These are phyloP conservation scores for Pocillopora verrucosa DNA, from an alignment of 64 coral and sea anemone genomes.

Conservation along the genomic window DNA sequence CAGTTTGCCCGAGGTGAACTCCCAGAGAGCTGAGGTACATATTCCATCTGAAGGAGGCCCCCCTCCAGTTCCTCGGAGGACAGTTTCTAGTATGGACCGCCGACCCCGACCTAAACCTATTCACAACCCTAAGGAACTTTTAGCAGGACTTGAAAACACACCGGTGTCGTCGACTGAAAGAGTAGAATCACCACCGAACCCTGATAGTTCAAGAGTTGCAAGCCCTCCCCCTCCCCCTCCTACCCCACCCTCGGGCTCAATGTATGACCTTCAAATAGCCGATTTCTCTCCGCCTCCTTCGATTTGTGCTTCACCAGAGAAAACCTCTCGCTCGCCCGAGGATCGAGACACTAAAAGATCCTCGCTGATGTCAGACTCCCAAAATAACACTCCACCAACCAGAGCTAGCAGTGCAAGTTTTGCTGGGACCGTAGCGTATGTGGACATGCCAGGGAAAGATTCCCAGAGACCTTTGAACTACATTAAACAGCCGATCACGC, in stretches of 20 bases:
- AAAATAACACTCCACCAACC: not conserved
- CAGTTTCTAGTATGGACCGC: constrained; percentile 7
- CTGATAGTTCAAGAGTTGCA: not conserved
- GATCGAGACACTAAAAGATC: constrained; percentile 6
- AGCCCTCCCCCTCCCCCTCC: constrained; percentile 59
- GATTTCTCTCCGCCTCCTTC: constrained; percentile 60
- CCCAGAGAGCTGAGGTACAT: constrained; percentile 38
- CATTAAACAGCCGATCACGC: not conserved
- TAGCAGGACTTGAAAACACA: constrained; percentile 46
- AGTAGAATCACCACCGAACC: constrained; percentile 16
- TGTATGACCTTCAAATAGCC: constrained; percentile 45
- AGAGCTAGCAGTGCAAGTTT: not conserved
- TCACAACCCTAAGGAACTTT: not conserved
- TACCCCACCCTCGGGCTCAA: constrained; percentile 29
- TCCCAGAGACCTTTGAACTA: not conserved
- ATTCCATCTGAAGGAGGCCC: constrained; percentile 23
- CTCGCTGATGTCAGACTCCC: not conserved
- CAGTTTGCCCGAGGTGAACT: constrained; percentile 46
- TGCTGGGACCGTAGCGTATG: not conserved
- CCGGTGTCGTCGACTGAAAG: not conserved
- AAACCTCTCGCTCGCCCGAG: not conserved
- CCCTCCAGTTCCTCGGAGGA: constrained; percentile 23
- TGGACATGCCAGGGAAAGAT: not conserved
- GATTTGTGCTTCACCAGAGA: constrained; percentile 31
- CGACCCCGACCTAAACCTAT: constrained; percentile 62